These are phyloP conservation scores for Knipowitschia caucasica DNA, from an alignment of 2,797 vertebrate genomes.

Conservation along the genomic window DNA sequence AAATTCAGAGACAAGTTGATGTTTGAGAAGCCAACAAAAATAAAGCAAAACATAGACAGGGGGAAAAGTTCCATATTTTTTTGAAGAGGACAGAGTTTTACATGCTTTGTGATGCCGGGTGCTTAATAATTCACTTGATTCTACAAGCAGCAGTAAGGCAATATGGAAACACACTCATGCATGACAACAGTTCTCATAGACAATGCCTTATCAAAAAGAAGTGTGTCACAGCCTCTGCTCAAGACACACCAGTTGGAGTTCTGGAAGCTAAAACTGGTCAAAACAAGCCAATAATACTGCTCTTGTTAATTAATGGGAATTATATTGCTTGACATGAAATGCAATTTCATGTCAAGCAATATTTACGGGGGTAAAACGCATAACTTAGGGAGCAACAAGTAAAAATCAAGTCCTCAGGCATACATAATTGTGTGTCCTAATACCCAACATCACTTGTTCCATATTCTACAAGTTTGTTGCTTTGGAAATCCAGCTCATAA, in stretches of 20 bases:
- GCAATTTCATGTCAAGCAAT: too few relatives aligned
- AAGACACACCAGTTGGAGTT: conserved; percentile 14
- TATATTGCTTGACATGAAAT: not conserved
- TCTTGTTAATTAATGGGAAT: not conserved
- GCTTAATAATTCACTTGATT: conserved; percentile 81
- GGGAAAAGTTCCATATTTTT: conserved; percentile 71
- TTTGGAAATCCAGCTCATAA: conserved; percentile 42
- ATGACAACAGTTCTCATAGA: conserved; percentile 53
- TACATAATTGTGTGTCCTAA: too few relatives aligned
- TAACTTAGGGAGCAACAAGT: too few relatives aligned
- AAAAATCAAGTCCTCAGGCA: too few relatives aligned
- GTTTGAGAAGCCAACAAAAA: conserved; percentile 77
- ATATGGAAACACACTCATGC: conserved; percentile 55
- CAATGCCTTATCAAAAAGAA: conserved; percentile 42
- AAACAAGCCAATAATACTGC: conserved; percentile 19
- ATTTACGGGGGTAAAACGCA: too few relatives aligned
- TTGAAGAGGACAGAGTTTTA: conserved; percentile 73
- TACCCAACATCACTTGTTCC: conserved; percentile 23
- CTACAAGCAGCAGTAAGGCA: conserved; percentile 61
- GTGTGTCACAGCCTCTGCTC: conserved; percentile 57
- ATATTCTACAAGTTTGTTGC: conserved; percentile 12
- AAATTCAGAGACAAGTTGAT: conserved; percentile 78
- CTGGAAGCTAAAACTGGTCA: conserved; percentile 21
- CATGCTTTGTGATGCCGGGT: conserved; percentile 74
- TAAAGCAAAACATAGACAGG: conserved; percentile 57